A percentile compares a stretch with the other conserved stretches of the same genome.
These are phyloP conservation scores for Cyrtorhinus lividipennis DNA, from an alignment of 1,140 invertebrate species.

Conservation along the genomic window DNA sequence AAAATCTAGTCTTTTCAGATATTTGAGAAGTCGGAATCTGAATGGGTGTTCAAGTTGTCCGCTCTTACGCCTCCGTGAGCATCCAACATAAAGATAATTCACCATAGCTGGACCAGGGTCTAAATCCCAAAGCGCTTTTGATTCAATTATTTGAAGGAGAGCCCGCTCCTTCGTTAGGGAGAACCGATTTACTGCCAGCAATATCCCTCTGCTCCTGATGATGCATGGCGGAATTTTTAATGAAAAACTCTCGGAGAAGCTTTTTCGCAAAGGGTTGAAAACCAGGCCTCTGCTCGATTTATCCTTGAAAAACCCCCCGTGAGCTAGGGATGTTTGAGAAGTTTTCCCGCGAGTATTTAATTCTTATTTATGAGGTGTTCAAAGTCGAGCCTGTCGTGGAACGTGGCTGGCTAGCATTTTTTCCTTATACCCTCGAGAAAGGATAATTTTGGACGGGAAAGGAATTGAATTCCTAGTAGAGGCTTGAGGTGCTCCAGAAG, in stretches of 20 bases:
- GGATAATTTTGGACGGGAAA: too few relatives aligned
- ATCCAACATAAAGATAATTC: too few relatives aligned
- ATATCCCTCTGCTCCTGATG: not conserved
- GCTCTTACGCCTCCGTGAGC: too few relatives aligned
- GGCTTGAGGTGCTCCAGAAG: too few relatives aligned
- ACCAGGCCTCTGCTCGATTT: not conserved
- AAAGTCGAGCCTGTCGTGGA: too few relatives aligned
- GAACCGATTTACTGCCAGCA: not conserved
- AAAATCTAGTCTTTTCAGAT: too few relatives aligned
- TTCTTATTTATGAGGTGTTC: constrained; percentile 7
- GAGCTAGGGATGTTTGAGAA: not conserved
- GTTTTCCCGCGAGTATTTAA: not conserved
- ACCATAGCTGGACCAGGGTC: too few relatives aligned
- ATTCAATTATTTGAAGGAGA: constrained; percentile 5
- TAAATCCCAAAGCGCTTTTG: not conserved
- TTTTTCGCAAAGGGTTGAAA: not conserved
- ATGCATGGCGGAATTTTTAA: constrained; percentile 8
- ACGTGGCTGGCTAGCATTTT: too few relatives aligned
- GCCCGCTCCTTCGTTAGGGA: not conserved
- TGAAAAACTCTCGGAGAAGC: constrained; percentile 2
- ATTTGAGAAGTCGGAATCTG: too few relatives aligned
- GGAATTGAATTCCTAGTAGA: too few relatives aligned
- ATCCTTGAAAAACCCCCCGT: not conserved
- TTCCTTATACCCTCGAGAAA: too few relatives aligned
- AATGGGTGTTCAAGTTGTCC: too few relatives aligned